These are phyloP conservation scores for Phasianus colchicus DNA, from an alignment of 2,113 vertebrate genomes.

Conservation along the genomic window DNA sequence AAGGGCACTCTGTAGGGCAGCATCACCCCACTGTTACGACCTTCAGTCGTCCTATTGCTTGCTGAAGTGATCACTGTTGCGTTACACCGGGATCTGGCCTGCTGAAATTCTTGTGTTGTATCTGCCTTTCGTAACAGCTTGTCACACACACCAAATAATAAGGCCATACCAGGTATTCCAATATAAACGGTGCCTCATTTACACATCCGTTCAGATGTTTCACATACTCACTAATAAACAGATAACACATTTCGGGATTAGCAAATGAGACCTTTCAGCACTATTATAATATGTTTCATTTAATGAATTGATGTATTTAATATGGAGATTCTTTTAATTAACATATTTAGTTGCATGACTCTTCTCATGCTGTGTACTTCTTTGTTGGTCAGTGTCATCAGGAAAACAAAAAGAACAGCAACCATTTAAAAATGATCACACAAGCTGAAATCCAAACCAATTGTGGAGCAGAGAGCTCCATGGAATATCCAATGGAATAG, in stretches of 20 bases:
- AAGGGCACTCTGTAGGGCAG: not conserved
- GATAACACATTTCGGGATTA: not conserved
- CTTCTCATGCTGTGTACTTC: not conserved
- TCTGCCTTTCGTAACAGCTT: not conserved
- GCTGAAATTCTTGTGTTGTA: not conserved
- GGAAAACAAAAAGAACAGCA: not conserved
- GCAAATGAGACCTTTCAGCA: slow-evolving; percentile 25
- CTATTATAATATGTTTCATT: not conserved
- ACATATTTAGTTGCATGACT: not conserved
- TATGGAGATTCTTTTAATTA: not conserved
- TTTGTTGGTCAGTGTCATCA: not conserved
- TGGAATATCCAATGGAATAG: not conserved
- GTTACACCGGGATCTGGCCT: not conserved
- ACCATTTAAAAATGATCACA: not conserved
- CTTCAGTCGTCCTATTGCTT: not conserved
- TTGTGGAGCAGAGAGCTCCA: not conserved
- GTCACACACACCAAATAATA: not conserved
- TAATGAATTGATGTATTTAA: not conserved
- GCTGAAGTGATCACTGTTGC: not conserved
- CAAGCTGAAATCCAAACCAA: not conserved
- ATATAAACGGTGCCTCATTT: fast-evolving
- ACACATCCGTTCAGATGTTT: not conserved
- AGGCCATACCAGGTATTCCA: not conserved
- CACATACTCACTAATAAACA: slow-evolving; percentile 4
- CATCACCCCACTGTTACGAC: not conserved